phyloP scores from a whole-genome alignment of 2,113 vertebrate genomes.

The Entelurus aequoreus region DNA sequence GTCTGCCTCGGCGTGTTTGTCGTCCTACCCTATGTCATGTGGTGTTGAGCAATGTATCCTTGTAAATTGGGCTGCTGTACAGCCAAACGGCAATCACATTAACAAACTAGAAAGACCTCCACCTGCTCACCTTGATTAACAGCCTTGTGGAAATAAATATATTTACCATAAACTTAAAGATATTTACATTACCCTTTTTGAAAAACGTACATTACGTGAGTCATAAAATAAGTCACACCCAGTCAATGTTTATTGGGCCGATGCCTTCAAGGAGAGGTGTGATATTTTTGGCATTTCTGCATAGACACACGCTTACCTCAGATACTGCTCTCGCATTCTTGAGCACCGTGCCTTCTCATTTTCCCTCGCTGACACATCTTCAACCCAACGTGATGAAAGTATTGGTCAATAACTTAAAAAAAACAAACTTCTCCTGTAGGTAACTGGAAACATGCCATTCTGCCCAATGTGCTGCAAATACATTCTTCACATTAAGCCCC shows the following conservation, averaged over 20 bases:
- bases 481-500: conserved; percentile 18
- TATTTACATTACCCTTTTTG: too few relatives aligned
- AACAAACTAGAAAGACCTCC: conserved; percentile 24
- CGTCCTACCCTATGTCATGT: conserved; percentile 52
- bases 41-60: conserved; percentile 57
- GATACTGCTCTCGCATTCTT: conserved; percentile 41
- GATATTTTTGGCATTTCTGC: conserved; percentile 54
- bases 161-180: neutral
- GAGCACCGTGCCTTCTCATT: conserved; percentile 25
- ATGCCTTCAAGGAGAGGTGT: conserved; percentile 18
- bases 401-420: conserved; percentile 30
- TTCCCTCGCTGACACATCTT: conserved; percentile 11
- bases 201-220: neutral
- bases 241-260: conserved; percentile 1
- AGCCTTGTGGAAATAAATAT: neutral
- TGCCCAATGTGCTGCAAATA: conserved; percentile 23
- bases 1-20: conserved; percentile 51
- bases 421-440: conserved; percentile 4
- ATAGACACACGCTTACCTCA: conserved; percentile 15
- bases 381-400: conserved; percentile 35
- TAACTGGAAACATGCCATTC: conserved; percentile 17
- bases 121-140: neutral
- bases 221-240: neutral
- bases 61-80: conserved; percentile 45
- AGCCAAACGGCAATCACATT: conserved; percentile 30